Conservation (phyloP, 1,140 invertebrate species). For the roundworm (Caenorhabditis elegans) region DNA sequence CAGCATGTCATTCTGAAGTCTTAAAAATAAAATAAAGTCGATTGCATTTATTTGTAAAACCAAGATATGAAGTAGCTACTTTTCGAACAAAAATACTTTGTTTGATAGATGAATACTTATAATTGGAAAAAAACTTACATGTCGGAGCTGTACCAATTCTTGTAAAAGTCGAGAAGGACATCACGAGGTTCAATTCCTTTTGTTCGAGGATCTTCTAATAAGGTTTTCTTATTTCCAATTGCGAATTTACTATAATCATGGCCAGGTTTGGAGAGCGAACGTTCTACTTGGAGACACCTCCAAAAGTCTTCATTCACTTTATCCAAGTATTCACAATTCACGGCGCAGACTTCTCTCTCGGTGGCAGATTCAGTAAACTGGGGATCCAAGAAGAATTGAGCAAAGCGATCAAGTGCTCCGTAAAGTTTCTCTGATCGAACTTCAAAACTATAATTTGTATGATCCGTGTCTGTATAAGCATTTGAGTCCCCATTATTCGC, state of each 20-base stretch:
- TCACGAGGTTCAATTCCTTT: constrained; percentile 79
- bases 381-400: constrained; percentile 89
- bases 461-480: constrained; percentile 83
- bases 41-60: background rate
- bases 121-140: constrained; percentile 72
- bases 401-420: constrained; percentile 73
- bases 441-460: constrained; percentile 92
- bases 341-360: constrained; percentile 88
- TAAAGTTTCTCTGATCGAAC: constrained; percentile 80
- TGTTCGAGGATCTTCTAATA: constrained; percentile 78
- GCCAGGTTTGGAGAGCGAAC: constrained; percentile 69
- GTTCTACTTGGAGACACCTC: constrained; percentile 84
- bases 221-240: constrained; percentile 78
- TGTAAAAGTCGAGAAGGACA: constrained; percentile 85
- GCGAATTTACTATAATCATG: constrained; percentile 51
- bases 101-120: too few species aligned
- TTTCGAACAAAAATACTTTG: too few species aligned
- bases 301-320: constrained; percentile 84
- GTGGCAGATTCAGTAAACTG: constrained; percentile 86
- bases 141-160: constrained; percentile 86
- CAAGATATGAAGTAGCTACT: too few species aligned
- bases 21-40: too few species aligned
- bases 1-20: constrained; percentile 56
- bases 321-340: constrained; percentile 92
- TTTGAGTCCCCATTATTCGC: constrained; percentile 86